Evolutionary conservation across 2,797 vertebrate species (phyloP).

Genomic region (Hypotaenidia okinawae): DNA sequence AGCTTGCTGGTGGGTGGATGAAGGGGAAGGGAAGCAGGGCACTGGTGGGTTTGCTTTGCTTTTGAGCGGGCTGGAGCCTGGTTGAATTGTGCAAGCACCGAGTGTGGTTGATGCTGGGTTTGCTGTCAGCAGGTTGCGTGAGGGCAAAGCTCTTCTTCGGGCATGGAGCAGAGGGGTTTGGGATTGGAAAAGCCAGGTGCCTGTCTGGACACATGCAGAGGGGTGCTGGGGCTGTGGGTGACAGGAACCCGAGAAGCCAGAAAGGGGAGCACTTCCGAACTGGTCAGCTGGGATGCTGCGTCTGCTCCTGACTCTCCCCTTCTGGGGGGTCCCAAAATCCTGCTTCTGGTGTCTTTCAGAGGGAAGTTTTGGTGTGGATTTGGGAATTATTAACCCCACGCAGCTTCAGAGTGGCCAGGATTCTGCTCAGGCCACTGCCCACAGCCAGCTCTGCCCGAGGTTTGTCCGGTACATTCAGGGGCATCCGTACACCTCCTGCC

Average conservation of each 20-base stretch:
- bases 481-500: neutral
- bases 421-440: rapidly evolving
- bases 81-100: neutral
- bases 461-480: rapidly evolving
- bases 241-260: neutral
- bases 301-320: neutral
- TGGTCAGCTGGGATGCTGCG: neutral
- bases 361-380: neutral
- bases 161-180: neutral
- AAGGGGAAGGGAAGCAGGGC: neutral
- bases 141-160: neutral
- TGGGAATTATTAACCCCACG: neutral
- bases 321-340: neutral
- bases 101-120: rapidly evolving
- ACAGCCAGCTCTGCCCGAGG: neutral
- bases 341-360: neutral
- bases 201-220: neutral
- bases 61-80: neutral
- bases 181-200: neutral
- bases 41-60: neutral
- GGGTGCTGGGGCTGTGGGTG: rapidly evolving
- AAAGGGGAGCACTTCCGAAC: neutral
- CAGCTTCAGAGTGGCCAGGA: rapidly evolving
- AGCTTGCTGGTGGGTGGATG: neutral
- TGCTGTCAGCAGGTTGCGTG: rapidly evolving